These are phyloP conservation scores for Pseudocheirus occidentalis DNA, from an alignment of 2,797 vertebrate genomes.

Conservation along the genomic window DNA sequence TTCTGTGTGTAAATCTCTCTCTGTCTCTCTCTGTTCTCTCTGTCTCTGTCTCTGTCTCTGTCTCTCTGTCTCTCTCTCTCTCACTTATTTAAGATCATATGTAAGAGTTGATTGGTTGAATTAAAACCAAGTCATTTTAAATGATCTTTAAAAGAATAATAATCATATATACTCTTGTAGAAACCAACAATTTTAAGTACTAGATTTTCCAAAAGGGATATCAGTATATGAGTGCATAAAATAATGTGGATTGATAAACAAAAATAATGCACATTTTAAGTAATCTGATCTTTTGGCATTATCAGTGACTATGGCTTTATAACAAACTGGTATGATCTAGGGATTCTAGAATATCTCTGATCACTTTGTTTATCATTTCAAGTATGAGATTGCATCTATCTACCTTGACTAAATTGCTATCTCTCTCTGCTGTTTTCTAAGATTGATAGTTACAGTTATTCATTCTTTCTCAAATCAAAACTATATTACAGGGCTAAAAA, in stretches of 20 bases:
- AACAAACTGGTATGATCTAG: background rate
- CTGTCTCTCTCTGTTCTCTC: background rate
- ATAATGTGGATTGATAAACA: background rate
- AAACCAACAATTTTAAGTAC: slow-evolving; percentile 26
- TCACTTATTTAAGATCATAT: background rate
- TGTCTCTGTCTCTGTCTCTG: too few species aligned
- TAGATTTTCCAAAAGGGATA: background rate
- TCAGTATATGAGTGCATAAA: background rate
- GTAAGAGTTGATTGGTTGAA: too few species aligned
- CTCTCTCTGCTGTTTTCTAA: background rate
- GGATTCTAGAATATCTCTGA: background rate
- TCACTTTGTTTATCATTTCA: background rate
- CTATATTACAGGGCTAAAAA: background rate
- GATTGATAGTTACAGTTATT: slow-evolving; percentile 26
- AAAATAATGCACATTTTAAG: slow-evolving; percentile 26
- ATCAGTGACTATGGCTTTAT: slow-evolving; percentile 14
- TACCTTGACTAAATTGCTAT: background rate
- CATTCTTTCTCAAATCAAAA: background rate
- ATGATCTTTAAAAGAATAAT: too few species aligned
- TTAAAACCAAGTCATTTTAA: too few species aligned
- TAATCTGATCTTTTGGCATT: background rate
- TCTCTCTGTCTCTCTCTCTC: background rate
- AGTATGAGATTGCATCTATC: background rate
- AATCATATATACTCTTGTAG: background rate
- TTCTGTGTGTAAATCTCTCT: background rate